A percentile compares a stretch with the other conserved stretches of the same genome.
phyloP scores from a whole-genome alignment of 2,113 vertebrate genomes.

The Lucifuga dentata region DNA sequence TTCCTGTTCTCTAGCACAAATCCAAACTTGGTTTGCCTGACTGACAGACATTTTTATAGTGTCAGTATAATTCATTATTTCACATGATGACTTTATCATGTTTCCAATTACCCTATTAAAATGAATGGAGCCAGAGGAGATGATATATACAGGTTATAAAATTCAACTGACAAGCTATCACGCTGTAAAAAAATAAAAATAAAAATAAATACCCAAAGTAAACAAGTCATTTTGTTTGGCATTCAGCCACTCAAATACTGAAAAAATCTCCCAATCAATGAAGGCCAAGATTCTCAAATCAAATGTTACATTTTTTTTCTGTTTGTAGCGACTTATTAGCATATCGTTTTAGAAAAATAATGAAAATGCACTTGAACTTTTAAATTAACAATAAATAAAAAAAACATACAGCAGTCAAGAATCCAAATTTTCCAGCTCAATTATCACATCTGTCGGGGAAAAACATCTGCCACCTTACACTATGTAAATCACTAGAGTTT shows the following conservation, averaged over 20 bases:
- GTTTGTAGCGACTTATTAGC: too few relatives aligned
- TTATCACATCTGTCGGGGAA: constrained; percentile 21
- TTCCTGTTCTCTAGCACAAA: constrained; percentile 33
- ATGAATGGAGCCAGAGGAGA: constrained; percentile 35
- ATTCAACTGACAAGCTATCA: constrained; percentile 39
- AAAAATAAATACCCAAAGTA: constrained; percentile 30
- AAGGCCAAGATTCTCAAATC: too few relatives aligned
- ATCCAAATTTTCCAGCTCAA: constrained; percentile 2
- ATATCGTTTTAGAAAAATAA: constrained; percentile 26
- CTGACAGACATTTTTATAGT: constrained; percentile 58
- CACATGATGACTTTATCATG: constrained; percentile 61
- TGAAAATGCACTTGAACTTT: constrained; percentile 8
- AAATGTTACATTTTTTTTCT: too few relatives aligned
- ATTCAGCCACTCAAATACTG: too few relatives aligned
- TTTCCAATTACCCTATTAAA: constrained; percentile 64
- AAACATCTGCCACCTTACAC: constrained; percentile 17
- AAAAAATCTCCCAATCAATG: too few relatives aligned
- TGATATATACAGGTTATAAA: constrained; percentile 56
- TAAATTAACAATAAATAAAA: background rate
- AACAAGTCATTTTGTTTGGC: constrained; percentile 22
- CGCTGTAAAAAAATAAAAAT: too few relatives aligned
- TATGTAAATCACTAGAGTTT: background rate
- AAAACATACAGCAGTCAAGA: constrained; percentile 2
- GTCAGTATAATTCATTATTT: constrained; percentile 55
- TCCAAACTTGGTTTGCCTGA: constrained; percentile 44